phyloP scores from a whole-genome alignment of 1,140 invertebrate genomes.

The Saccostrea cuccullata region DNA sequence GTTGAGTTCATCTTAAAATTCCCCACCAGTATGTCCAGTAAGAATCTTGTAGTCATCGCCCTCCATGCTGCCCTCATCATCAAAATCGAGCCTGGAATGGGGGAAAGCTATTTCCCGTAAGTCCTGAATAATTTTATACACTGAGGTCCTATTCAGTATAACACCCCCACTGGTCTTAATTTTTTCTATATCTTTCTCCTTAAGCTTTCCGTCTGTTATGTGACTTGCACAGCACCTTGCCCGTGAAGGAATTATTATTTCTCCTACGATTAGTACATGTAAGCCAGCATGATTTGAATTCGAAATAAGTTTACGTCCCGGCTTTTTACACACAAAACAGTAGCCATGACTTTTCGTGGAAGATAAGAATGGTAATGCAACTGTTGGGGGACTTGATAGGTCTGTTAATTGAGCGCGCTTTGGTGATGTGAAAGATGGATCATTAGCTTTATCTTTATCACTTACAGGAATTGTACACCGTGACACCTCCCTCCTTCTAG shows the following conservation, averaged over 20 bases:
- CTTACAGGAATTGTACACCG: background rate
- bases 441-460: background rate
- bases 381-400: background rate
- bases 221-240: too few species aligned
- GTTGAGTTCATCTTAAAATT: background rate
- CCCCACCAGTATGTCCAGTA: background rate
- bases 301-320: background rate
- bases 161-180: background rate
- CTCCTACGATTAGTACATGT: background rate
- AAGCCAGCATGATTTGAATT: background rate
- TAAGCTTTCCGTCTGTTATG: background rate
- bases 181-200: background rate
- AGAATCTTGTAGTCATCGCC: too few species aligned
- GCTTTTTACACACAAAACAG: background rate
- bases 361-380: background rate
- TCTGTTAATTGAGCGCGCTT: too few species aligned
- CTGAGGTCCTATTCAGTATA: background rate
- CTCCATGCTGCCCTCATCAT: too few species aligned
- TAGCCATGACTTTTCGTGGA: background rate
- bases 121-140: background rate
- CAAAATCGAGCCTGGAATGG: too few species aligned
- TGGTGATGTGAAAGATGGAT: background rate
- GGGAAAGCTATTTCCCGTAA: too few species aligned
- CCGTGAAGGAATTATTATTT: background rate
- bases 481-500: background rate